Evolutionary conservation across 2,113 vertebrate species (phyloP).

Genomic region (Cephalopholis sonnerati): DNA sequence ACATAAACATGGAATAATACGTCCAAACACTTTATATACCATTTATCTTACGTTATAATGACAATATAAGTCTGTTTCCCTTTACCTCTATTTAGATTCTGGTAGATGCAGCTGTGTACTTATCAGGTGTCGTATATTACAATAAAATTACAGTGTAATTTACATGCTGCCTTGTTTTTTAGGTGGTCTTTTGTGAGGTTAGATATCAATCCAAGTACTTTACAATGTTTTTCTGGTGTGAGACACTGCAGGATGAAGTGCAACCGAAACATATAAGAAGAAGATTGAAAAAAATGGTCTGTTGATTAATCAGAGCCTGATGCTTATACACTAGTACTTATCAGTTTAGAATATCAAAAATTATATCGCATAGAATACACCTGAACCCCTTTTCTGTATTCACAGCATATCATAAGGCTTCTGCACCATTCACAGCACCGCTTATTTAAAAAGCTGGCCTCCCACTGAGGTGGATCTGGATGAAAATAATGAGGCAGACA

Average conservation of each 20-base stretch:
- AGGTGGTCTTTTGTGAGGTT: neutral
- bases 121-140: neutral
- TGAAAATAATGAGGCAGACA: neutral
- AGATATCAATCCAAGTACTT: neutral
- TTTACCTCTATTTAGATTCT: neutral
- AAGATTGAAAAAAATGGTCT: neutral
- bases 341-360: neutral
- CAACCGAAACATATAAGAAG: neutral
- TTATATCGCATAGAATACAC: neutral
- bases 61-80: neutral
- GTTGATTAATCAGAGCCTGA: neutral
- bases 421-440: slow-evolving; percentile 19
- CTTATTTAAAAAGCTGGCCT: neutral
- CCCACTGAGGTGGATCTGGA: neutral
- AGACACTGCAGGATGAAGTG: neutral
- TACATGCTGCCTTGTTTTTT: neutral
- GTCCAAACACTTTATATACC: neutral
- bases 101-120: neutral
- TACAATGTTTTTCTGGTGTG: slow-evolving; percentile 2
- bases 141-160: neutral
- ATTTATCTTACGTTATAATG: neutral
- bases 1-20: neutral
- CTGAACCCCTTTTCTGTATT: neutral
- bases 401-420: neutral
- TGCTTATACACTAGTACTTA: neutral